Base-by-base conservation (phyloP, 1,140 invertebrate genomes). In the Frieseomelitta varia region DNA sequence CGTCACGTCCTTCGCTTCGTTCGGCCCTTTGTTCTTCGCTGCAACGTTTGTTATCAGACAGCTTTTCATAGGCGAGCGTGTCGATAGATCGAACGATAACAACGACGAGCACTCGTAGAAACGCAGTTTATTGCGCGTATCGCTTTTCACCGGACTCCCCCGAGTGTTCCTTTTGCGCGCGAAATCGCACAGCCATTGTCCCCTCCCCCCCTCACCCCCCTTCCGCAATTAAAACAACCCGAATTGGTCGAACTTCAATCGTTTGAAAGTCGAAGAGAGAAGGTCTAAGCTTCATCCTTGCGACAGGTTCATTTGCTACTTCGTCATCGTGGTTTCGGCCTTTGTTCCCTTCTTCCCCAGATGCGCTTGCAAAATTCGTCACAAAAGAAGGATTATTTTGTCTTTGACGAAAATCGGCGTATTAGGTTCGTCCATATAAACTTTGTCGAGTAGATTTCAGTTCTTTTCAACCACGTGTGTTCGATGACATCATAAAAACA, bases 41-140 rank as follows among this genome's bases (percentile, higher is more conserved):
- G 39, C 19, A 24, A 39, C 47, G 21, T 55, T 47, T 71, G 67
- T 58, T 61, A 61, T 72, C 68, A 17, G 68, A 30, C 34, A 56
- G 79, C 68, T 72, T 72, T 72, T 61, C 68, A 61, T 47, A 79
- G 4, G 24, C 24, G 47, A 67, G 53, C 15, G 63, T 34, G 51
- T 61, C 68, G 68, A 80, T 80, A 47, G 79, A 72, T 58, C 19
- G 47, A 11, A 10, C 30, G 79, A 71, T 47, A 55, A 47, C 53
- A 30, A 4, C 53, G 68, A 27, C n/a, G 21, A 21, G 30, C 1
- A 58, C 21, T 24, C 19, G 21, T 24, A 27, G 74, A 76, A 76
- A 58, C 12, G 14, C 30, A 34, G n/a, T 61, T 76, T 61, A 58
- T 58, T n/a, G 21, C 73, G 73, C 6, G 73, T 12, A 15, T 8